A percentile compares a stretch with the other conserved stretches of the same genome.
phyloP scores from a whole-genome alignment of 2,888 invertebrate genomes.

The Acronicta psi region DNA sequence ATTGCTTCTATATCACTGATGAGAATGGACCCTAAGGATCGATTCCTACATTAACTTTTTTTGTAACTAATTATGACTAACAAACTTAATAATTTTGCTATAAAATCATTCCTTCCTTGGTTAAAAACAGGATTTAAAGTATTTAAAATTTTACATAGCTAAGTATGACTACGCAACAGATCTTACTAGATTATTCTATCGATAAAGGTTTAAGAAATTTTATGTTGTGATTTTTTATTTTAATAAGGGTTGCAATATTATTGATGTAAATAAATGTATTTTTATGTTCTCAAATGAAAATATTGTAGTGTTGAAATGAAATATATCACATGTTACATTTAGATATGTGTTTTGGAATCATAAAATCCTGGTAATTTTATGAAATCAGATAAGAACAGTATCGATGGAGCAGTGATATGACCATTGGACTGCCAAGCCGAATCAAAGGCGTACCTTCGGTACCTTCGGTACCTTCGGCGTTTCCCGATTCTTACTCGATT shows the following conservation, averaged over 20 bases:
- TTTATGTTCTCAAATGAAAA: constrained; percentile 71
- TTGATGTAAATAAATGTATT: constrained; percentile 74
- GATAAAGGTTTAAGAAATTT: constrained; percentile 50
- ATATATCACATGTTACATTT: constrained; percentile 83
- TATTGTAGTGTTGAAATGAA: constrained; percentile 80
- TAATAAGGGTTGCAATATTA: constrained; percentile 78
- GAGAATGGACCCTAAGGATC: not conserved
- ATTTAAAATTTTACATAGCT: not conserved
- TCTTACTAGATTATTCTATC: constrained; percentile 45
- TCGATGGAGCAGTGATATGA: too few species aligned
- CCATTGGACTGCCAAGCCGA: too few species aligned
- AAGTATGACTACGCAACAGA: constrained; percentile 41
- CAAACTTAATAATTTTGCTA: constrained; percentile 9
- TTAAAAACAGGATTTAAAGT: constrained; percentile 20
- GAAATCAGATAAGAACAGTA: too few species aligned
- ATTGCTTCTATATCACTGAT: constrained; percentile 15
- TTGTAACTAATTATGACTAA: not conserved
- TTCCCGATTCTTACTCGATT: too few species aligned
- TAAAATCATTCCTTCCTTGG: constrained; percentile 39
- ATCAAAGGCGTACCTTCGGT: too few species aligned
- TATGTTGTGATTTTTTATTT: constrained; percentile 77
- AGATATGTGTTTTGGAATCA: constrained; percentile 20
- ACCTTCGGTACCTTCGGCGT: too few species aligned
- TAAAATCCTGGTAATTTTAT: not conserved
- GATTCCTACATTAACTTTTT: not conserved